Percentiles rank a stretch among this genome's conserved stretches.
Conservation (phyloP, 2,888 invertebrate species). For the Synanthedon vespiformis region DNA sequence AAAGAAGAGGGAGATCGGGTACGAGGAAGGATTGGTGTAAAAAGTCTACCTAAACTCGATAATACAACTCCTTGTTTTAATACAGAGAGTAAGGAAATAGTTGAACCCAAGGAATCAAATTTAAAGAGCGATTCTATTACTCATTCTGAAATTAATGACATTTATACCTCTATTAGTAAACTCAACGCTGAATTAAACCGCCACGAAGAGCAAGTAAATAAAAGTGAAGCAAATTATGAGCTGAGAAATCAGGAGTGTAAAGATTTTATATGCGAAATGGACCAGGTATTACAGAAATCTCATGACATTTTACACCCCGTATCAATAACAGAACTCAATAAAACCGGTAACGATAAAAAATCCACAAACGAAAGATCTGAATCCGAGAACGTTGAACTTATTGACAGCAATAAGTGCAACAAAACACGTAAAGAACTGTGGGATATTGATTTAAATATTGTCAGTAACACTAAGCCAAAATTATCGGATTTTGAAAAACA, state of each 20-base stretch:
- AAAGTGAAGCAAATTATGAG: conserved; percentile 44
- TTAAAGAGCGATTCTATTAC: conserved; percentile 17
- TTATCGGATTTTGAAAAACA: conserved; percentile 25
- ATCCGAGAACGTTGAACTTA: conserved; percentile 5
- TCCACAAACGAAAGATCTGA: conserved; percentile 5
- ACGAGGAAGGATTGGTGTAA: neutral
- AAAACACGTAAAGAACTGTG: conserved; percentile 29
- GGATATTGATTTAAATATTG: conserved; percentile 29
- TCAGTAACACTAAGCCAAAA: conserved; percentile 22
- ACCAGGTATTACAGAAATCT: conserved; percentile 47
- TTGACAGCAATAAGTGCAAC: conserved; percentile 5
- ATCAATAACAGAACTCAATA: neutral
- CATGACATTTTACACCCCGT: conserved; percentile 44
- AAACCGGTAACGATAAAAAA: conserved; percentile 3
- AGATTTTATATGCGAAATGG: conserved; percentile 52
- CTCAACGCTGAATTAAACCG: conserved; percentile 43
- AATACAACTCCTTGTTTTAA: neutral
- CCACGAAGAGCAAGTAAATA: conserved; percentile 48
- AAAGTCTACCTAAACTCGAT: neutral
- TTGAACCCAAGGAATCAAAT: conserved; percentile 4
- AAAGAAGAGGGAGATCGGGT: conserved; percentile 29
- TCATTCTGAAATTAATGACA: conserved; percentile 45
- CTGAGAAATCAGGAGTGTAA: conserved; percentile 46
- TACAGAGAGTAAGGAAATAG: neutral
- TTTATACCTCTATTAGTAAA: conserved; percentile 43